phyloP scores from a whole-genome alignment of 2,113 vertebrate genomes.

The Isichthys henryi region DNA sequence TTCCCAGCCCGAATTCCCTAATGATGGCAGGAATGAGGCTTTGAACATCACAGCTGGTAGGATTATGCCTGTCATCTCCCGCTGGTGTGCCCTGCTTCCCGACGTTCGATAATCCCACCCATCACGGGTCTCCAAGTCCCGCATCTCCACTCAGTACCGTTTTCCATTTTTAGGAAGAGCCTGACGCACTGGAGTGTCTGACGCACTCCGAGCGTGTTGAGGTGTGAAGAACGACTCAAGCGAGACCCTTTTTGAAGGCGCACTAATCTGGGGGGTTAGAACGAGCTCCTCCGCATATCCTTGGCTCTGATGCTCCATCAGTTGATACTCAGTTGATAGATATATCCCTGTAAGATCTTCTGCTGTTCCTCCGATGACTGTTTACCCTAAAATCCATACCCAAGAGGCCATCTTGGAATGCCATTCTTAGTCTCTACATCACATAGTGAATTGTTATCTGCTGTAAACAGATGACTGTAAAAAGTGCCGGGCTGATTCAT shows the following conservation, averaged over 20 bases:
- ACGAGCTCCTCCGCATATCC: background rate
- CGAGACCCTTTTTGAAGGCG: background rate
- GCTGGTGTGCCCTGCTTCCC: background rate
- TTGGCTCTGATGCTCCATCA: background rate
- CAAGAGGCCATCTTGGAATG: background rate
- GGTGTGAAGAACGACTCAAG: background rate
- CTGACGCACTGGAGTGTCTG: background rate
- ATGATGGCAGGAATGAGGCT: background rate
- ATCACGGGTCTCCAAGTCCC: background rate
- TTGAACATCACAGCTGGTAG: background rate
- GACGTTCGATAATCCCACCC: background rate
- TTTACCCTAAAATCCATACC: background rate
- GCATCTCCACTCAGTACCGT: background rate
- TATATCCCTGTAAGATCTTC: background rate
- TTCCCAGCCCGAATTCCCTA: background rate
- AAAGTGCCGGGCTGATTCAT: background rate
- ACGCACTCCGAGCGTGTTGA: background rate
- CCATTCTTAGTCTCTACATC: background rate
- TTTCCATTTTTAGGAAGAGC: slow-evolving; percentile 6
- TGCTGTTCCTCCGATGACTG: background rate
- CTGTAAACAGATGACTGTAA: background rate
- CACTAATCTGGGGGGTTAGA: background rate
- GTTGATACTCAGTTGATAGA: background rate
- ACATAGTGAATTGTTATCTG: background rate
- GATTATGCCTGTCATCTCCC: background rate